Conservation (phyloP, 35 echinoderm and acorn worm genomes). For the Nesometra sesokonis region DNA sequence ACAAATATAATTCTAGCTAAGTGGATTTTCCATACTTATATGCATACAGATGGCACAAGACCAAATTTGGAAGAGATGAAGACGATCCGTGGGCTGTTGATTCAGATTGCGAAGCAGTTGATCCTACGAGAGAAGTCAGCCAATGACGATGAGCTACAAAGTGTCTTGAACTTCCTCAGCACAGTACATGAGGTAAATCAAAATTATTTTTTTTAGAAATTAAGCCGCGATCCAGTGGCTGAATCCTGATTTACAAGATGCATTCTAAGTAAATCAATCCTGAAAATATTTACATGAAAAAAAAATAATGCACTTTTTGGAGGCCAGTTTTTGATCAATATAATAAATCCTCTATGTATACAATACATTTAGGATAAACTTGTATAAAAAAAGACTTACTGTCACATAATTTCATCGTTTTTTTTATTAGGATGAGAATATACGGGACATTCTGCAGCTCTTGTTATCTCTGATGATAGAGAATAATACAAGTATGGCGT, state of each 20-base stretch:
- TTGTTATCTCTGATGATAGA: constrained; percentile 94
- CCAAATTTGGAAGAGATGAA: constrained; percentile 65
- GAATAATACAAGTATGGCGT: constrained; percentile 75
- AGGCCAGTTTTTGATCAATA: no score
- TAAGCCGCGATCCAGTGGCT: no score
- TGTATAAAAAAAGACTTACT: no score
- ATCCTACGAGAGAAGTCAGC: constrained; percentile 85
- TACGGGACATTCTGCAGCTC: constrained; percentile 87
- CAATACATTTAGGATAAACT: no score
- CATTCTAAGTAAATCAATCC: no score
- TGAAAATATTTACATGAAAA: no score
- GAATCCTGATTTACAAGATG: no score
- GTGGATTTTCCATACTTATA: no score
- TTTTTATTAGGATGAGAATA: constrained; percentile 68
- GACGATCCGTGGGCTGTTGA: constrained; percentile 63
- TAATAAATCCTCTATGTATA: no score
- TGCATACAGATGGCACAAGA: constrained; percentile 52
- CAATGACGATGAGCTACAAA: constrained; percentile 98
- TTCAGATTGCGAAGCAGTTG: constrained; percentile 87
- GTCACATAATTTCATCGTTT: not conserved
- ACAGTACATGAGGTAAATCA: constrained; percentile 87
- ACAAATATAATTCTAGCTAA: no score
- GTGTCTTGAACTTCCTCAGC: constrained; percentile 93
- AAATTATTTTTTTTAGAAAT: no score
- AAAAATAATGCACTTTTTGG: no score